Base-by-base conservation (phyloP, 92 coral and sea anemone genomes). In the Isaurus tuberculatus region DNA sequence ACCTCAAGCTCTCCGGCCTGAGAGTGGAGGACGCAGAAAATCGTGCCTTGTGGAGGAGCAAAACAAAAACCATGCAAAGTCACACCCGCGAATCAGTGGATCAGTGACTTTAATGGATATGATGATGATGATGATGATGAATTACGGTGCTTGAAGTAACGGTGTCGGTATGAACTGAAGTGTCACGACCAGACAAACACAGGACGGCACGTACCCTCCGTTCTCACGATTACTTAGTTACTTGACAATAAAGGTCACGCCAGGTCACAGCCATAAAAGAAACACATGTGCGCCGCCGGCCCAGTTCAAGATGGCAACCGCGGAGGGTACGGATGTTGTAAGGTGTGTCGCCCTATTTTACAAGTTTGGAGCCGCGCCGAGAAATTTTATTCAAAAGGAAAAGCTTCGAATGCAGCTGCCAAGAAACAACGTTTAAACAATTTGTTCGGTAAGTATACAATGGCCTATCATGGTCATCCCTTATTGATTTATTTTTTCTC, bases 221-320 rank as follows among this genome's bases (percentile, higher is more conserved):
- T 70, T 70, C 75, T 37, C 75, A 70, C 37, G 55, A 70, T 70
- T 40, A 37, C 75, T 40, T 70, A 70, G 53, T 53, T 70, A 20
- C 32, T 70, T 70, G 27, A 40, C 75, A 29, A 29, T 29, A 29
- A 65, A 65, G 20, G 40, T 65, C 53, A 70, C 15, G 29, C n/a
- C 75, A 70, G 29, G 29, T 33, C 19, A 68, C 32, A 37, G 75
- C 32, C 31, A 31, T 70, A 0, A 37, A 70, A 2, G 28, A 55
- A 34, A 79, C 70, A n/a, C 53, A 44, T 15, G 70, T 53, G 22
- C 67, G 33, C 70, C 8, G 33, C 55, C 6, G 49, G 49, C 70
- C 53, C 70, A 79, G 67, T 79, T 79, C 83, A 79, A 79, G 32
- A 79, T 79, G 83, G 83, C 83, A 79, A 43, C 17, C 34, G 31